Percentiles rank a stretch among this genome's conserved stretches.
Conservation (phyloP, 92 coral and sea anemone species). For the Porites cylindrica region DNA sequence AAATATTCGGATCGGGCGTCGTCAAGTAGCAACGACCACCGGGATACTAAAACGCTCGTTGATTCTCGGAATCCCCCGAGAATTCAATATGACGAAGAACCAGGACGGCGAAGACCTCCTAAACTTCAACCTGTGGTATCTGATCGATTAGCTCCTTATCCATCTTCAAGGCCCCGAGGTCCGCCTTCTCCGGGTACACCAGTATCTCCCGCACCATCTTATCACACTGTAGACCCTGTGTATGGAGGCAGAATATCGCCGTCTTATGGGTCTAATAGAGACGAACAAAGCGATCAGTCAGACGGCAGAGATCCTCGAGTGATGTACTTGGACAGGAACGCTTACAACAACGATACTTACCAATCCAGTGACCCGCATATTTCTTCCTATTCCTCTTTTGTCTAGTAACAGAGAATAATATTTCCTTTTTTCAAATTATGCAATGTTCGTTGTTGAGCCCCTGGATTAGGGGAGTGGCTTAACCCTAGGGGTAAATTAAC, state of each 20-base stretch:
- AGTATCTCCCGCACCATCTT: constrained; percentile 94
- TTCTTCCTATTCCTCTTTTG: constrained; percentile 49
- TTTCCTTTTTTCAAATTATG: neutral
- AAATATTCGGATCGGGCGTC: constrained; percentile 75
- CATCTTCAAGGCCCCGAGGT: constrained; percentile 17
- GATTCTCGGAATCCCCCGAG: constrained; percentile 49
- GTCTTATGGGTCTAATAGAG: constrained; percentile 26
- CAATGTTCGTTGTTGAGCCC: too few relatives aligned
- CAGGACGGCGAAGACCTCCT: constrained; percentile 77
- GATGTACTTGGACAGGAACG: constrained; percentile 22
- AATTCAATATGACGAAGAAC: constrained; percentile 76
- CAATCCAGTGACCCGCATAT: constrained; percentile 50
- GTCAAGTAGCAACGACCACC: constrained; percentile 87
- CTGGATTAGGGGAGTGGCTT: neutral
- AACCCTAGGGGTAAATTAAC: neutral
- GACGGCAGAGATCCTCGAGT: constrained; percentile 33
- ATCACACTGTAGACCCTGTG: constrained; percentile 65
- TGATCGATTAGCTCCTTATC: constrained; percentile 44
- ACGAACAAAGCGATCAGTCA: constrained; percentile 15
- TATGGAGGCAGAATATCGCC: constrained; percentile 23
- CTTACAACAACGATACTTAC: constrained; percentile 14
- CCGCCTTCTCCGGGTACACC: constrained; percentile 65
- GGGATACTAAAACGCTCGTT: constrained; percentile 54
- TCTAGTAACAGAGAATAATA: neutral
- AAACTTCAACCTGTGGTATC: constrained; percentile 62